These are phyloP conservation scores for Agriopis leucophaearia DNA, from an alignment of 2,888 invertebrate genomes.

Conservation along the genomic window DNA sequence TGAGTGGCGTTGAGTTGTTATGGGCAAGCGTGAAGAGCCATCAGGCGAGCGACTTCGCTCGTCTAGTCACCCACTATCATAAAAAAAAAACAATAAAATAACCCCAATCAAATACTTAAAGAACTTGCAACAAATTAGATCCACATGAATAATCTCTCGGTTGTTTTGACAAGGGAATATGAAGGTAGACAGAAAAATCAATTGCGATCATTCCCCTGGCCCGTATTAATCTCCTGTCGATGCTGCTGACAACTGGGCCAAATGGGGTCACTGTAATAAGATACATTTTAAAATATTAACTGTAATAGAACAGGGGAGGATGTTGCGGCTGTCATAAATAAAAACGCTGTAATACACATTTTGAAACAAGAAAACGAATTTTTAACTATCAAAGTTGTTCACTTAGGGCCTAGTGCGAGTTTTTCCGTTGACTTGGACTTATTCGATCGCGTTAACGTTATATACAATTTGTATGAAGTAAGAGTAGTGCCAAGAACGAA, in stretches of 20 bases:
- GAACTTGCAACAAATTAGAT: slow-evolving; percentile 17
- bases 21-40: too few species aligned
- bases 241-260: slow-evolving; percentile 48
- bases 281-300: slow-evolving; percentile 42
- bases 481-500: too few species aligned
- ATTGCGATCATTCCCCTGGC: slow-evolving; percentile 54
- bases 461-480: too few species aligned
- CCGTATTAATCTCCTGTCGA: slow-evolving; percentile 57
- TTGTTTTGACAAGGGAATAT: slow-evolving; percentile 34
- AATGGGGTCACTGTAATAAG: slow-evolving; percentile 49
- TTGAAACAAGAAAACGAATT: too few species aligned
- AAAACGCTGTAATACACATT: slow-evolving; percentile 8
- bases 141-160: slow-evolving; percentile 3
- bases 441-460: too few species aligned
- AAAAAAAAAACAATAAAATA: neutral
- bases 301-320: slow-evolving; percentile 10
- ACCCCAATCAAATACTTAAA: slow-evolving; percentile 4
- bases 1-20: too few species aligned
- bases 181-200: slow-evolving; percentile 54
- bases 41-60: too few species aligned
- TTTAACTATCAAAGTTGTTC: too few species aligned
- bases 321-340: neutral
- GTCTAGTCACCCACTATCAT: too few species aligned
- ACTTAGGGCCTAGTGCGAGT: too few species aligned
- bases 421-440: too few species aligned